Base-by-base conservation (phyloP, 1,140 invertebrate species). In the Brachionus asplanchnoidis region DNA sequence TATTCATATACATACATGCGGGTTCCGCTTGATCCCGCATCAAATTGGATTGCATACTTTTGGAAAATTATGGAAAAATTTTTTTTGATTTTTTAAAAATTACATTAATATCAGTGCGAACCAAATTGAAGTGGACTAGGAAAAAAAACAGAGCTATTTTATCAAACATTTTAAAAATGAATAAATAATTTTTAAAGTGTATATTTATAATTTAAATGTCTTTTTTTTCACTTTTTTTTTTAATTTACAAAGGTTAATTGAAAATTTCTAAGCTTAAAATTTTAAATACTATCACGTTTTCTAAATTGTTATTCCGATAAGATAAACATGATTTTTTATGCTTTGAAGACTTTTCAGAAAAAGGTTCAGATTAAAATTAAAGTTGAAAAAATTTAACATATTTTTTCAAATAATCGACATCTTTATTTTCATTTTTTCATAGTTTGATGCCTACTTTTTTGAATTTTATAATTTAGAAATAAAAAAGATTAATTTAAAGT, bases 31-130 rank as follows among this genome's bases (percentile, higher is more conserved):
- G 73, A 77, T 44, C 73, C 73, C 28, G 73, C 73, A 50, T 77
- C 73, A 50, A 77, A 77, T 50, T 77, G 73, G 42, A 77, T 77
- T 1, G 40, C 73, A 77, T 77, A 77, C 73, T 77, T 36, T 68
- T 26, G 4, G 7, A 36, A 36, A 36, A 36, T 36, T 36, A 6
- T 36, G 32, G 0, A 28, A 28, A 36, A 36, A 6, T 36, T 36
- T 36, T 36, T 36, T 36, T 36, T 36, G 3, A 36, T 6, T 36
- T 36, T 36, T 36, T 36, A 36, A 36, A n/a, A 26, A 17, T 9
- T 60, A 60, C 53, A 60, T 60, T 20, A 9, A 60, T 60, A 9
- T 60, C 53, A 23, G 20, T 60, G 9, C 17, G n/a, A 26, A 60
- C 53, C 11, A 9, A 20, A 60, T 60, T 20, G n/a, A 60, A 60